Conservation (phyloP, 2,797 vertebrate species). For the Molothrus ater region DNA sequence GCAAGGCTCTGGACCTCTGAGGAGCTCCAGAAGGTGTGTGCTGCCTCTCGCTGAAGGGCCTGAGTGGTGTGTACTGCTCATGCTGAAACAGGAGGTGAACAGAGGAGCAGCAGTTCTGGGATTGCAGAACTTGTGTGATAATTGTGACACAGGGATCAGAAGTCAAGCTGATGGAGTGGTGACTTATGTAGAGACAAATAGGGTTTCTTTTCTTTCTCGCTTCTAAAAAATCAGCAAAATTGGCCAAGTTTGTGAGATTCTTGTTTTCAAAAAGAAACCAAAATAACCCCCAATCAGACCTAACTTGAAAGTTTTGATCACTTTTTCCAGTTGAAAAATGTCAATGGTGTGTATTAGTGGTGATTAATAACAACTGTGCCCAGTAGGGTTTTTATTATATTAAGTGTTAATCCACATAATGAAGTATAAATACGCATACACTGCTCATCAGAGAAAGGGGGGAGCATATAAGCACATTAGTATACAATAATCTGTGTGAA, state of each 20-base stretch:
- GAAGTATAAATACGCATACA: background rate
- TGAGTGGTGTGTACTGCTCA: background rate
- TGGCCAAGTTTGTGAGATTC: background rate
- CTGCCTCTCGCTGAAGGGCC: background rate
- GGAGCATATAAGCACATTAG: rapidly evolving
- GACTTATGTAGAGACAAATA: background rate
- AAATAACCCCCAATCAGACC: rapidly evolving
- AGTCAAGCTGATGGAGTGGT: background rate
- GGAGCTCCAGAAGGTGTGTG: rapidly evolving
- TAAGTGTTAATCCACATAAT: background rate
- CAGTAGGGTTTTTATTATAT: background rate
- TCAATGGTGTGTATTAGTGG: background rate
- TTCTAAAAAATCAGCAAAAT: background rate
- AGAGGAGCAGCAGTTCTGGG: background rate
- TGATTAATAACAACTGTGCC: background rate
- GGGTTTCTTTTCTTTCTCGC: rapidly evolving
- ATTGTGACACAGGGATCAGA: rapidly evolving
- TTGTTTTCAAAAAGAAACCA: background rate
- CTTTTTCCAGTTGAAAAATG: background rate
- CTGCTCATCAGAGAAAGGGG: background rate
- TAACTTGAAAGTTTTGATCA: background rate
- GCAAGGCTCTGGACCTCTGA: background rate
- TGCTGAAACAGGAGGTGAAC: background rate
- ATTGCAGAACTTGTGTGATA: background rate
- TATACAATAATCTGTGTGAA: background rate